Percentiles rank a stretch among this genome's conserved stretches.
Conservation (phyloP, 2,113 vertebrate species). For the Tenebrosternarchus preto region DNA sequence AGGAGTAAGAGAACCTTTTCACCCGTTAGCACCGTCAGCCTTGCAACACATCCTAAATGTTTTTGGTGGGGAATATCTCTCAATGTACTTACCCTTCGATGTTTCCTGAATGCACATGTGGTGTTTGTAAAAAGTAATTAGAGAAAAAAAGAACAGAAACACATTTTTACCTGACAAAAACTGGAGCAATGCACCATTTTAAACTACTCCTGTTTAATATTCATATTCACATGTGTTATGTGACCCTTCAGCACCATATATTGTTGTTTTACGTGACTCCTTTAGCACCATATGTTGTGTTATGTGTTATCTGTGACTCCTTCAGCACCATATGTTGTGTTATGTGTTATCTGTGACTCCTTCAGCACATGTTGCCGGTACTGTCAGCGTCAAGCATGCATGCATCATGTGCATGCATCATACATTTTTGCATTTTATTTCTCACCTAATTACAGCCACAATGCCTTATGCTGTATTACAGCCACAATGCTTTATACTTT, state of each 20-base stretch:
- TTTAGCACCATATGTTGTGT: too few relatives aligned
- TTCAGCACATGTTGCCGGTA: background rate
- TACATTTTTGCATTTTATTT: background rate
- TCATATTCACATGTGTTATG: background rate
- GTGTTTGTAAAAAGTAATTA: background rate
- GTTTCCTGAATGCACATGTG: background rate
- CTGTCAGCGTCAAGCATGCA: background rate
- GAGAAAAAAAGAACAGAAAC: background rate
- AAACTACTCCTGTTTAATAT: background rate
- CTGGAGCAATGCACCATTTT: background rate
- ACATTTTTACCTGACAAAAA: background rate
- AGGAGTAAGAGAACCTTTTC: background rate
- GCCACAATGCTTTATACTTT: too few relatives aligned
- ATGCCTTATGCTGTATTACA: background rate
- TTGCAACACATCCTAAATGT: background rate
- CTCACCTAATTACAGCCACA: background rate
- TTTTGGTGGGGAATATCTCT: background rate
- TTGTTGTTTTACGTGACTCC: too few relatives aligned
- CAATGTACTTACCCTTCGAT: constrained; percentile 2
- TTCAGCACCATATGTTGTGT: too few relatives aligned
- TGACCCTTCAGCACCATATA: background rate
- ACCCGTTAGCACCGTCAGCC: background rate
- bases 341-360: background rate
- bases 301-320: background rate
- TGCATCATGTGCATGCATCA: background rate